A percentile compares a stretch with the other conserved stretches of the same genome.
Evolutionary conservation across 2,113 vertebrate genomes (phyloP).

Genomic region (Hystrix brachyura): DNA sequence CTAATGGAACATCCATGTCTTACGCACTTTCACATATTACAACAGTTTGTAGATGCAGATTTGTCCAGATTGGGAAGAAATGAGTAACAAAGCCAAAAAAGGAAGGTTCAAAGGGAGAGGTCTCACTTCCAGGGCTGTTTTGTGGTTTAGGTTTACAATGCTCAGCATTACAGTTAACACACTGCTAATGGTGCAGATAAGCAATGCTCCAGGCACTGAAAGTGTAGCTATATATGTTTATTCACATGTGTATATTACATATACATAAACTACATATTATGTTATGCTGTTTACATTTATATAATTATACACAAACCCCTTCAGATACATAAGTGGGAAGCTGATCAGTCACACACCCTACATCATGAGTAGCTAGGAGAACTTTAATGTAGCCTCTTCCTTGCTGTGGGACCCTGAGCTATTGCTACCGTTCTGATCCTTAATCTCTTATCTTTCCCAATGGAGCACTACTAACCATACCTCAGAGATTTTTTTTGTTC

Average conservation of each 20-base stretch:
- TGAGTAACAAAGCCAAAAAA: conserved; percentile 11
- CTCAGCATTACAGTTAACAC: background rate
- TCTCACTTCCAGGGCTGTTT: background rate
- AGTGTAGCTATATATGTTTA: background rate
- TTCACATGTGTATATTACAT: background rate
- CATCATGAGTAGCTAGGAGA: background rate
- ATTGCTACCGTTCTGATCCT: background rate
- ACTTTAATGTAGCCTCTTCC: background rate
- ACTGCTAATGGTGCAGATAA: background rate
- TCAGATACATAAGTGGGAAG: background rate
- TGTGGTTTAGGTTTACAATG: background rate
- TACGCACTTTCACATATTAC: background rate
- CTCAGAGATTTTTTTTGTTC: no score
- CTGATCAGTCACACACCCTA: background rate
- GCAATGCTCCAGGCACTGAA: background rate
- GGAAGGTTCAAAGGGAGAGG: background rate
- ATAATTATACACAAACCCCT: background rate
- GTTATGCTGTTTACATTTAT: background rate
- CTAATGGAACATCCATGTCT: background rate
- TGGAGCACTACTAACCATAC: no score
- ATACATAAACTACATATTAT: background rate
- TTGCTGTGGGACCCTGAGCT: background rate
- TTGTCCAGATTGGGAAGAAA: background rate
- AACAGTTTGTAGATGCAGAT: background rate
- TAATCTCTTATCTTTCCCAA: background rate